Evolutionary conservation across 2,888 invertebrate genomes (phyloP), one percentile per base, ranked within the genome.

Genomic region (Drosophila paranaensis): DNA sequence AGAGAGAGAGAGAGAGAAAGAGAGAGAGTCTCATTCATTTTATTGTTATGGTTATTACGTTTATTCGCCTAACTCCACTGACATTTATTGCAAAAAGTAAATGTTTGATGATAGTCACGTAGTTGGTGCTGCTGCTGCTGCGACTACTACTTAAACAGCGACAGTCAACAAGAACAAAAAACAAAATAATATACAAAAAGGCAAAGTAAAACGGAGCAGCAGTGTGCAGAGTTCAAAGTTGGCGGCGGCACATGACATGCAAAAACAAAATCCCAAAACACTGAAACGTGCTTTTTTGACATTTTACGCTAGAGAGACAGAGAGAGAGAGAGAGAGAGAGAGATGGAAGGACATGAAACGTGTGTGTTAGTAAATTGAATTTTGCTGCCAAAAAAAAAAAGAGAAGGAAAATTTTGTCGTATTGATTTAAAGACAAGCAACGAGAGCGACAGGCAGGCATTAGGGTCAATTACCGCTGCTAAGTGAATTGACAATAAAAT

Each of bases 251-350:
- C 72, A 84, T 84, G 82, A 89, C 89, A 84, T 87, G 88, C 89
- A 85, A 82, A 88, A 71, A 88, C 61, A 77, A 84, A 89, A 82
- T 89, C 85, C 85, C 74, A 84, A 84, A 85, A 88, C 86, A 89
- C 86, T 79, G 88, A 72, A 89, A 85, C 89, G 89, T 85, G 89
- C 80, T 67, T 75, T 89, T 77, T 88, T 79, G 77, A 85, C 89
- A 88, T 85, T 84, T 82, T 70, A 57, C 76, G 64, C 55, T 63
- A 57, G 60, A 66, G 58, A 63, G 50, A 61, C 58, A 2, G 46
- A 30, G n/a, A 27, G 14, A 14, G 25, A 8, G 14, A 27, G 25
- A n/a, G n/a, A 57, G 60, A 66, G 58, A 63, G 50, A 61, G 56
- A 10, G 46, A 30, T 10, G n/a, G 14, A 14, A 14, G 14, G 14